A percentile compares a stretch with the other conserved stretches of the same genome.
These are phyloP conservation scores for Mystacides longicornis DNA, from an alignment of 2,888 invertebrate species.

Conservation along the genomic window DNA sequence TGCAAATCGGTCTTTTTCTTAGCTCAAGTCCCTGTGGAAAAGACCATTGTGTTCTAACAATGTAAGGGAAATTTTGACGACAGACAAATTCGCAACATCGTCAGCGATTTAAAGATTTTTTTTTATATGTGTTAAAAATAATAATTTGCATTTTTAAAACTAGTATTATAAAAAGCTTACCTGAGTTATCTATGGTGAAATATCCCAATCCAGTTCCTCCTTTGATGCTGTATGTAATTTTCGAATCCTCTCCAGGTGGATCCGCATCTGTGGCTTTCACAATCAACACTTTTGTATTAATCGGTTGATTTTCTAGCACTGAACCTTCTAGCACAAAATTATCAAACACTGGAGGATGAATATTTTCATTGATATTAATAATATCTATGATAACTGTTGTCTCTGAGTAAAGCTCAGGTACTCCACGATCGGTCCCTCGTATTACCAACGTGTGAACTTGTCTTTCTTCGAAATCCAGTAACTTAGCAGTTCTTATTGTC, in stretches of 20 bases:
- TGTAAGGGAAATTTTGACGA: too few species aligned
- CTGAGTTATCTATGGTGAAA: slow-evolving; percentile 84
- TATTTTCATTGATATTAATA: slow-evolving; percentile 92
- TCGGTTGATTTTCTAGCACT: slow-evolving; percentile 74
- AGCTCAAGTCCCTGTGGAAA: too few species aligned
- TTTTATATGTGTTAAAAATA: too few species aligned
- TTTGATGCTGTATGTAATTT: slow-evolving; percentile 76
- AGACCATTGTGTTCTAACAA: too few species aligned
- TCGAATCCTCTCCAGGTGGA: slow-evolving; percentile 70
- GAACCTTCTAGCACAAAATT: slow-evolving; percentile 69
- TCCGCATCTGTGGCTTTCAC: slow-evolving; percentile 77
- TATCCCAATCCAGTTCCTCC: slow-evolving; percentile 87
- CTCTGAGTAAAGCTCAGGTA: slow-evolving; percentile 70
- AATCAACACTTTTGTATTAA: slow-evolving; percentile 68
- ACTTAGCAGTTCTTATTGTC: slow-evolving; percentile 69
- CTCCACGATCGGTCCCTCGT: slow-evolving; percentile 78
- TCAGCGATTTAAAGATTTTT: too few species aligned
- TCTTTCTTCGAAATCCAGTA: slow-evolving; percentile 81
- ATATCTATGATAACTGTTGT: slow-evolving; percentile 78
- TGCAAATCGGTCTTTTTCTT: too few species aligned
- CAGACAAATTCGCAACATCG: too few species aligned
- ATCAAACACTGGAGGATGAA: slow-evolving; percentile 72
- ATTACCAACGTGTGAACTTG: slow-evolving; percentile 85
- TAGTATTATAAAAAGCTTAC: slow-evolving; percentile 45
- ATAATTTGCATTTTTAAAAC: too few species aligned